These are phyloP conservation scores for Stercorarius parasiticus DNA, from an alignment of 2,113 vertebrate species.

Conservation along the genomic window DNA sequence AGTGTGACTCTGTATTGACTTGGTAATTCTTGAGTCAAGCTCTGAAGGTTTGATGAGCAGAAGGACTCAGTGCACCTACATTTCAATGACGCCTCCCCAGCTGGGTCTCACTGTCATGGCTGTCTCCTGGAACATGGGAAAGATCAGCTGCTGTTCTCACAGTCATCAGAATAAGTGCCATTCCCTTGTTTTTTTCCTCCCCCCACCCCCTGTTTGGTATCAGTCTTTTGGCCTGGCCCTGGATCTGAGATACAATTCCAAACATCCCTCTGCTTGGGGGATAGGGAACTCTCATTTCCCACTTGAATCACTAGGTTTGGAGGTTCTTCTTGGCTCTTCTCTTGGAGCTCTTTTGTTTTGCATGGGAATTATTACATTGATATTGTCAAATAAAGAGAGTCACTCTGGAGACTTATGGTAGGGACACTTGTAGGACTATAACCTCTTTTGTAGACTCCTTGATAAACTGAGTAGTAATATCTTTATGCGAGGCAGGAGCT, in stretches of 20 bases:
- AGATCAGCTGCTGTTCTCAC: background rate
- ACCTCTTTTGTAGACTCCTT: background rate
- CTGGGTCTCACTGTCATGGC: background rate
- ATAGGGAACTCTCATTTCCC: background rate
- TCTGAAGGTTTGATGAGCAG: background rate
- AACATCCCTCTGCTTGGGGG: background rate
- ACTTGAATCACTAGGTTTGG: background rate
- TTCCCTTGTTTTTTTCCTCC: background rate
- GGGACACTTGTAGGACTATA: background rate
- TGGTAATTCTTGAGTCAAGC: background rate
- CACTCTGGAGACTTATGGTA: background rate
- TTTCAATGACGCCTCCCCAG: background rate
- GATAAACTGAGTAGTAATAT: background rate
- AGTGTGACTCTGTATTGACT: constrained; percentile 11
- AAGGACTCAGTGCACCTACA: background rate
- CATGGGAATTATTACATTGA: background rate
- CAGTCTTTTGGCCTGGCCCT: background rate
- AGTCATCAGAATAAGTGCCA: background rate
- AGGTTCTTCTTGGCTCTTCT: background rate
- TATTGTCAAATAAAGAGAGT: background rate
- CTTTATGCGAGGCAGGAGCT: background rate
- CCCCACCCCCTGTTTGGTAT: background rate
- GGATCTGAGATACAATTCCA: background rate
- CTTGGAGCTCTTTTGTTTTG: background rate
- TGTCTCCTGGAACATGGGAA: background rate